Conservation (phyloP, 2,888 invertebrate species). For the Camptogramma bilineatum region DNA sequence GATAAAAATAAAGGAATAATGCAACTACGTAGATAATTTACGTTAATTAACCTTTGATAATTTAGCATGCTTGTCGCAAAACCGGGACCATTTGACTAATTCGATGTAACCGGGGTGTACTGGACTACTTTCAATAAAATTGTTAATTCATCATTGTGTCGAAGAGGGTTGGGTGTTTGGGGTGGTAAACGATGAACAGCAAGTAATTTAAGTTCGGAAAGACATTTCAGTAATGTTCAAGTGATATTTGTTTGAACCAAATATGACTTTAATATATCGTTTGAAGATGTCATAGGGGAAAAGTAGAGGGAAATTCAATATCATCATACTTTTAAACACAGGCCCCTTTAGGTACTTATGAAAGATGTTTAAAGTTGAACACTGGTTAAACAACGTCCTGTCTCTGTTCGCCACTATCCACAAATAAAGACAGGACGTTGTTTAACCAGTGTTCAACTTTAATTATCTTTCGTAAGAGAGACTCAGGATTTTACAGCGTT, state of each 20-base stretch:
- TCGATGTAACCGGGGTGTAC: constrained; percentile 61
- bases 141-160: constrained; percentile 76
- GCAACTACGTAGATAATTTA: constrained; percentile 36
- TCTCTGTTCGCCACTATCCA: too few species aligned
- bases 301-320: too few species aligned
- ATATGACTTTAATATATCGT: too few species aligned
- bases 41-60: constrained; percentile 63
- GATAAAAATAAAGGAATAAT: background rate
- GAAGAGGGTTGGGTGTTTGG: constrained; percentile 43
- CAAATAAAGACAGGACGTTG: too few species aligned
- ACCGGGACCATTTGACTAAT: constrained; percentile 63
- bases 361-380: too few species aligned
- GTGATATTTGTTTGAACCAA: background rate
- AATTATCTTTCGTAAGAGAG: too few species aligned
- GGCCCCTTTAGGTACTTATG: too few species aligned
- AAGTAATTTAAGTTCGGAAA: constrained; percentile 2
- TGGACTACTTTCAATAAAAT: constrained; percentile 63
- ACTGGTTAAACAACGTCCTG: too few species aligned
- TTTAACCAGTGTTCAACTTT: too few species aligned
- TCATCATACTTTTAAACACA: too few species aligned
- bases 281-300: background rate
- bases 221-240: background rate
- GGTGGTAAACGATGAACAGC: background rate
- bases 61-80: constrained; percentile 40
- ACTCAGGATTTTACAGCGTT: too few species aligned